Evolutionary conservation across 2,113 vertebrate genomes (phyloP).

Genomic region (Empidonax traillii): DNA sequence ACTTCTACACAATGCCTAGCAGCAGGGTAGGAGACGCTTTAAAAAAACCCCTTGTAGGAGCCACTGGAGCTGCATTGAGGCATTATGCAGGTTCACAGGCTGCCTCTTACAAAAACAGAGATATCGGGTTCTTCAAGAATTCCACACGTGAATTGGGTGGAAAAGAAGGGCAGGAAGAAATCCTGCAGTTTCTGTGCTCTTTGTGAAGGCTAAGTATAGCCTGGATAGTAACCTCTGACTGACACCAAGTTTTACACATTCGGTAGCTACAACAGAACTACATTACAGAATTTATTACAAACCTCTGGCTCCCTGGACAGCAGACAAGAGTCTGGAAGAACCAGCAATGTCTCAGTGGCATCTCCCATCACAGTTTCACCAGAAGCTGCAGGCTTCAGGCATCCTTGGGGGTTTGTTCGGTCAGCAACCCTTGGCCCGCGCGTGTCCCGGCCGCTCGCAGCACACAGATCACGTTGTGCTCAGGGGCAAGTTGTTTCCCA

Average conservation of each 20-base stretch:
- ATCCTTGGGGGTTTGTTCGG: neutral
- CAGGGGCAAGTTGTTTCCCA: neutral
- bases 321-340: neutral
- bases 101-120: neutral
- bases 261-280: neutral
- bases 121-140: neutral
- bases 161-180: neutral
- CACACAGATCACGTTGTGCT: neutral
- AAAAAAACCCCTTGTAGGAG: neutral
- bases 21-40: neutral
- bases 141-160: neutral
- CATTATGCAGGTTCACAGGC: neutral
- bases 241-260: neutral
- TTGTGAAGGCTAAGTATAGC: neutral
- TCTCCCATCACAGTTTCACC: neutral
- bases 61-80: neutral
- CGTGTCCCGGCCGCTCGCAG: fast-evolving
- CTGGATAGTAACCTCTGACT: neutral
- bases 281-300: neutral
- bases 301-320: neutral
- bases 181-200: neutral
- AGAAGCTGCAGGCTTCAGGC: neutral
- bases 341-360: neutral
- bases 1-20: neutral
- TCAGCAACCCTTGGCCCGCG: neutral